phyloP scores from a whole-genome alignment of 2,797 vertebrate genomes.

The Neosilurus hyrtlii region DNA sequence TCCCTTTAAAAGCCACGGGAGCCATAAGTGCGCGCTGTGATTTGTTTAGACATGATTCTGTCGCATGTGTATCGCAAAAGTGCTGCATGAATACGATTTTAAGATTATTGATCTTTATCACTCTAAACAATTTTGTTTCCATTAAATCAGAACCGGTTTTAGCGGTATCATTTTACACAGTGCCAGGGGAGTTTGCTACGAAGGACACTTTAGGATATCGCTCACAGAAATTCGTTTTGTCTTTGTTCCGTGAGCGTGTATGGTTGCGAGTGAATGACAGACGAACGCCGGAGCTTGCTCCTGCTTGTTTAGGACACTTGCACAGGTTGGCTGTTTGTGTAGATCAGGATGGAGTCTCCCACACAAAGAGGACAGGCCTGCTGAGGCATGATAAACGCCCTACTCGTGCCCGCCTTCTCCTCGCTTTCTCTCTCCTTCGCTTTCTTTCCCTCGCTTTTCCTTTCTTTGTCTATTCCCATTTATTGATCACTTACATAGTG shows the following conservation, averaged over 20 bases:
- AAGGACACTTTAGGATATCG: neutral
- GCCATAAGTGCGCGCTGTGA: no score
- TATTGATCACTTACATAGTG: slow-evolving; percentile 8
- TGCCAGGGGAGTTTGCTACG: no score
- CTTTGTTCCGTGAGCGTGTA: slow-evolving; percentile 34
- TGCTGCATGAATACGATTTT: neutral
- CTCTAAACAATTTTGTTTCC: neutral
- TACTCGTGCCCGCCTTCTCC: neutral
- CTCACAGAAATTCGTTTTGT: slow-evolving; percentile 7
- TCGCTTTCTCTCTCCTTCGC: slow-evolving; percentile 3
- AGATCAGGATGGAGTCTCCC: slow-evolving; percentile 32
- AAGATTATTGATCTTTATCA: neutral
- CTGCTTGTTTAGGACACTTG: slow-evolving; percentile 26
- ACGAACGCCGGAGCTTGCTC: slow-evolving; percentile 19
- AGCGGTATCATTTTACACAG: no score
- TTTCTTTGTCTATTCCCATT: neutral
- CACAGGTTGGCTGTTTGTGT: slow-evolving; percentile 37
- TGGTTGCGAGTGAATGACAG: neutral
- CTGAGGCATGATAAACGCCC: slow-evolving; percentile 41
- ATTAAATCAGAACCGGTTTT: neutral
- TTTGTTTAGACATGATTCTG: neutral
- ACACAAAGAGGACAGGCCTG: slow-evolving; percentile 44
- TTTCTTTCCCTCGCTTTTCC: neutral
- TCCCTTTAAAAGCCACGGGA: neutral
- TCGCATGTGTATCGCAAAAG: neutral